These are phyloP conservation scores for Phataginus tetradactyla DNA, from an alignment of 2,797 vertebrate species.

Conservation along the genomic window DNA sequence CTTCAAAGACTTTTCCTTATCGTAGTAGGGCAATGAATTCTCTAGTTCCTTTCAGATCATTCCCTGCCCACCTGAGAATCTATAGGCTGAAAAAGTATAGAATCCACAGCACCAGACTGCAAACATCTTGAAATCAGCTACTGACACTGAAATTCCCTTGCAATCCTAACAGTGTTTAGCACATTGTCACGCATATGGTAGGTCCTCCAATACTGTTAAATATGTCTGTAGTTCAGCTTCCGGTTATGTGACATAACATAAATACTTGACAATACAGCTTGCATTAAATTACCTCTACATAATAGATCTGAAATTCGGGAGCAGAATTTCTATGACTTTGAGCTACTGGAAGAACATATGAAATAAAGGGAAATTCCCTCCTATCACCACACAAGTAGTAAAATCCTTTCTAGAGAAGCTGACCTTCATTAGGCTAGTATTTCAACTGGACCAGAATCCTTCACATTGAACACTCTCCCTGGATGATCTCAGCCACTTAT, in stretches of 20 bases:
- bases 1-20: background rate
- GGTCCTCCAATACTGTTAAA: background rate
- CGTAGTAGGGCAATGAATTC: background rate
- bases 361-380: background rate
- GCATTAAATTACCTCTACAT: slow-evolving; percentile 22
- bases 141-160: background rate
- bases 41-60: background rate
- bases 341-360: background rate
- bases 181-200: background rate
- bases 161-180: background rate
- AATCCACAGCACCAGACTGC: background rate
- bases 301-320: slow-evolving; percentile 38
- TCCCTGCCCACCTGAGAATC: background rate
- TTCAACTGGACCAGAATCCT: background rate
- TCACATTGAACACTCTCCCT: background rate
- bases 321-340: background rate
- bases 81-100: background rate
- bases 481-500: background rate
- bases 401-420: background rate
- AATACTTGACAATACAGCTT: background rate
- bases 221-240: background rate
- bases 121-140: slow-evolving; percentile 1
- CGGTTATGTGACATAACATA: background rate
- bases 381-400: background rate
- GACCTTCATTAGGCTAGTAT: background rate